Base-by-base conservation (phyloP, 2,888 invertebrate genomes). In the Baronia brevicornis region DNA sequence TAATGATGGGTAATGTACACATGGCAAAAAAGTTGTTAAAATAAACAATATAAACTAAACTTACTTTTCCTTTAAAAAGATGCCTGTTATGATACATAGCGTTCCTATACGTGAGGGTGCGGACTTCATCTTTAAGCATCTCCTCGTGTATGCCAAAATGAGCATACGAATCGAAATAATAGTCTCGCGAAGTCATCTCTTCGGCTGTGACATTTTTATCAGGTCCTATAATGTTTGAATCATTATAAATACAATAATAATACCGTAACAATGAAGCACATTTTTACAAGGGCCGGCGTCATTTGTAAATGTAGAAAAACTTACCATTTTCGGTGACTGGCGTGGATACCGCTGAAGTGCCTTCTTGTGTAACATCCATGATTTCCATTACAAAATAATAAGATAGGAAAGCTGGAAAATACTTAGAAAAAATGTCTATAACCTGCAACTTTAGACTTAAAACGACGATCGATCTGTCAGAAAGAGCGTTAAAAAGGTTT, bases 121-220 rank as follows among this genome's bases (percentile, higher is more conserved):
- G 89, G 13, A 99, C 97, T 88, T 99, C 98, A 74, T 99, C 99
- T 79, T 99, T 99, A 41, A 99, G 84, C 99, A 99, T 99, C 84
- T 99, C 99, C 86, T 99, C 99, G 68, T 99, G 99, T 56, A 99
- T 99, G 24, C 98, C 99, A 75, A 99, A 99, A 84, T 99, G 99
- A 28, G 99, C 99, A 70, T 99, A 99, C 0, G 98, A 99, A 79
- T 99, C 99, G 71, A 99, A 99, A 73, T 99, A 99, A 74, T 99
- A 99, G 73, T 99, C 99, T 52, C 97, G 90, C 3, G 98, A 98
- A 1, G 99, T 99, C 98, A 99, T 99, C 57, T 99, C 98, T 49
- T 96, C 96, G 0, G 94, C 91, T 1, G 90, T 86, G 3, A 93
- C 87, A 48, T 85, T 73, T 56, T 73, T 73, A 40, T 80, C 84